Evolutionary conservation across 2,888 invertebrate genomes (phyloP).

Genomic region (Selenia dentaria): DNA sequence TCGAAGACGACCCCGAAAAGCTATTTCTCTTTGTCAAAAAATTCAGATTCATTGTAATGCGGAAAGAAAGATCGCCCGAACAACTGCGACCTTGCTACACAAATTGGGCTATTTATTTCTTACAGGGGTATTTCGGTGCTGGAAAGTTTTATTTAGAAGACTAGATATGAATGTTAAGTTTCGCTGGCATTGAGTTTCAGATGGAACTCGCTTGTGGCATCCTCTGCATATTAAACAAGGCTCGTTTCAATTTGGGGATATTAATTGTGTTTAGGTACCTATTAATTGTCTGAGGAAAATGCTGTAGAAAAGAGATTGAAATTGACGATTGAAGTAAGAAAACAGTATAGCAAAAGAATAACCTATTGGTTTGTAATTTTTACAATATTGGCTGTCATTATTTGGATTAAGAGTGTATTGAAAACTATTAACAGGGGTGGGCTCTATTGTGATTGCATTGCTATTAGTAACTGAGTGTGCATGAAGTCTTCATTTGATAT

Average conservation of each 20-base stretch:
- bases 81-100: constrained; percentile 13
- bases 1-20: constrained; percentile 20
- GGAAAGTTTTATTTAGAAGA: constrained; percentile 8
- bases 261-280: neutral
- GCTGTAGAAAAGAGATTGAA: too few relatives aligned
- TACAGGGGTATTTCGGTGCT: constrained; percentile 2
- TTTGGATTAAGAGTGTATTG: too few relatives aligned
- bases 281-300: too few relatives aligned
- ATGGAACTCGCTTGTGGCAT: constrained; percentile 1
- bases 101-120: constrained; percentile 16
- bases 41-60: constrained; percentile 30
- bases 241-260: neutral
- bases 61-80: constrained; percentile 14
- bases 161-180: constrained; percentile 9
- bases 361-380: too few relatives aligned
- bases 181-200: constrained; percentile 1
- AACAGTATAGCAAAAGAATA: too few relatives aligned
- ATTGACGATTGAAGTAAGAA: too few relatives aligned
- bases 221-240: constrained; percentile 1
- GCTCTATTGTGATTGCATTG: too few relatives aligned
- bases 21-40: constrained; percentile 28
- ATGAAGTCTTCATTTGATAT: too few relatives aligned
- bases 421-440: too few relatives aligned
- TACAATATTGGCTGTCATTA: too few relatives aligned
- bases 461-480: too few relatives aligned